Percentiles rank a stretch among this genome's conserved stretches.
Conservation (phyloP, 2,888 invertebrate species). For the Drosophila tanythrix region DNA sequence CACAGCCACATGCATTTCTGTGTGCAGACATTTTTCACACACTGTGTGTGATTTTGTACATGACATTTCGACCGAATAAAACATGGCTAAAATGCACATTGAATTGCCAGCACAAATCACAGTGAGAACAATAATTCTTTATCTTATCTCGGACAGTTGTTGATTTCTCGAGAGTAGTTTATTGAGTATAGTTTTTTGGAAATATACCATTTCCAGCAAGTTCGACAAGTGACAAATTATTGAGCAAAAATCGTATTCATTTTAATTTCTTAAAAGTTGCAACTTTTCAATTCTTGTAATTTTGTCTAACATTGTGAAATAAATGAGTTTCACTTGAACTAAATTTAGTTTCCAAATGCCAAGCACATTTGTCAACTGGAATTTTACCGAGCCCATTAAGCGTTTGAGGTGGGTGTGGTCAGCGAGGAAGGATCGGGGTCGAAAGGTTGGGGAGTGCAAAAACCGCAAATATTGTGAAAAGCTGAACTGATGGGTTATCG, state of each 20-base stretch:
- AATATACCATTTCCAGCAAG: background rate
- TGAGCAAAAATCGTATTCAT: background rate
- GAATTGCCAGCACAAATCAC: background rate
- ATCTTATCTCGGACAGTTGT: conserved; percentile 4
- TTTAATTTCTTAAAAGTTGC: background rate
- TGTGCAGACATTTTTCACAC: background rate
- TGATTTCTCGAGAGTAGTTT: background rate
- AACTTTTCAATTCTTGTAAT: background rate
- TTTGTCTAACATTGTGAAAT: background rate
- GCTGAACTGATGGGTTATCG: conserved; percentile 12
- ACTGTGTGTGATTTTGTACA: background rate
- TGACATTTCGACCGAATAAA: background rate
- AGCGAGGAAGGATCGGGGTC: background rate
- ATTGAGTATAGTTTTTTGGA: background rate
- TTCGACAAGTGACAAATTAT: background rate
- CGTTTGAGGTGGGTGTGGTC: background rate
- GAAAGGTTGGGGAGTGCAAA: background rate
- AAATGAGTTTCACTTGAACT: background rate
- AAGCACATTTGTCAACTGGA: background rate
- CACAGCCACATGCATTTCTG: background rate
- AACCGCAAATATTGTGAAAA: background rate
- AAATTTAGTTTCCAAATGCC: background rate
- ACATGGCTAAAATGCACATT: background rate
- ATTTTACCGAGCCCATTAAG: background rate
- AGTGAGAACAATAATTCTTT: background rate